These are phyloP conservation scores for Alethe castanea DNA, from an alignment of 2,113 vertebrate species.

Conservation along the genomic window DNA sequence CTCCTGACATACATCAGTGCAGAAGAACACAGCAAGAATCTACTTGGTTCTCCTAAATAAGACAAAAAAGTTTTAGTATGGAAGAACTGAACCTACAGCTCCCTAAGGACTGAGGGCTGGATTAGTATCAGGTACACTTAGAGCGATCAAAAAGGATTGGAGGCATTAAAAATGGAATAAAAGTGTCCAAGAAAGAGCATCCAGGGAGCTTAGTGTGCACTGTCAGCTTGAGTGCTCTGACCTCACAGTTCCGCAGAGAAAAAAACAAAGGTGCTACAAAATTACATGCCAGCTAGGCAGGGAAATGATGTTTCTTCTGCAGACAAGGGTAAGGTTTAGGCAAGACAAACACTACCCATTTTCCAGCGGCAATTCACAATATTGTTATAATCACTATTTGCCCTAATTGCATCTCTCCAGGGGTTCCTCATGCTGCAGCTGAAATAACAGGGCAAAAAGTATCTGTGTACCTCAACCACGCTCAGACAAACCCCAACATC, in stretches of 20 bases:
- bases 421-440: background rate
- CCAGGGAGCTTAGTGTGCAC: background rate
- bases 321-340: background rate
- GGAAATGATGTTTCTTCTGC: background rate
- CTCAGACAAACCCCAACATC: background rate
- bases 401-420: background rate
- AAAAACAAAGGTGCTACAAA: background rate
- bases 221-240: background rate
- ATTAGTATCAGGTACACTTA: background rate
- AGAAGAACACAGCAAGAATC: background rate
- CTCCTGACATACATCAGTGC: accelerated
- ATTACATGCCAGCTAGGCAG: background rate
- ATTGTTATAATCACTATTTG: background rate
- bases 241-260: background rate
- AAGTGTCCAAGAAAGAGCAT: background rate
- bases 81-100: background rate
- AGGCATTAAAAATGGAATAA: background rate
- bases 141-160: accelerated
- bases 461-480: accelerated
- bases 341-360: background rate
- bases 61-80: background rate
- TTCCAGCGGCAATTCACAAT: background rate
- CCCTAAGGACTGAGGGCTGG: background rate
- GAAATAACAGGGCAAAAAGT: background rate
- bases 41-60: background rate